Base-by-base conservation (phyloP, 2,113 vertebrate species). In the Chaetodon auriga region DNA sequence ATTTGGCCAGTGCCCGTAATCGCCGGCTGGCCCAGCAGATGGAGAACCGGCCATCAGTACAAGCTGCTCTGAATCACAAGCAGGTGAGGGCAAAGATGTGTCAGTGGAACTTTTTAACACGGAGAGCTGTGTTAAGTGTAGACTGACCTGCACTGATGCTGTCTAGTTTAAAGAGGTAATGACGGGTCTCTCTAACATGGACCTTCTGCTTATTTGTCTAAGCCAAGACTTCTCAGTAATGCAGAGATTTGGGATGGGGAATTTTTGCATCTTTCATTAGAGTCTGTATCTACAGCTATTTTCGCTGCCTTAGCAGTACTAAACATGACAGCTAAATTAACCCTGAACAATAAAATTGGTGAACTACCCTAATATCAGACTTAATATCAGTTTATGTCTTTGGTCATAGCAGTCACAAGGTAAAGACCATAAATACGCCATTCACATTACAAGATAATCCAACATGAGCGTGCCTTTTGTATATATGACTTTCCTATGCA, bases 21-120 rank as follows among this genome's bases (percentile, higher is more conserved):
- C 96, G 98, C 91, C 97, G 98, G 80, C 96, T 99, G 93, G 98
- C 98, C 91, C 98, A 99, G 95, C 98, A 99, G 96, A 99, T 99
- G 98, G 98, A 99, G 96, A 99, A 98, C 89, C 96, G 98, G 78
- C 98, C 98, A 81, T 99, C 98, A 68, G 98, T 99, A 86, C 98
- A 99, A 94, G 98, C 98, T 0, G 98, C 98, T 45, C 93, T 99
- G 82, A 98, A 97, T 81, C 97, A 99, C 72, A 99, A 99, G 90
- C 98, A 99, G 97, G 98, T 99, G 94, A 97, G 97, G 30, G 0
- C 4, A 71, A 60, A 35, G 19, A 5, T 61, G 18, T 23, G 13
- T 46, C 7, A 16, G 25, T 35, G n/a, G 15, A 46, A 1, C 57
- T 48, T 53, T 69, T 38, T 9, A 36, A 30, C 23, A 30, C 0